A percentile compares a stretch with the other conserved stretches of the same genome.
Conservation (phyloP, 2,888 invertebrate species). For the Pandemis corylana region DNA sequence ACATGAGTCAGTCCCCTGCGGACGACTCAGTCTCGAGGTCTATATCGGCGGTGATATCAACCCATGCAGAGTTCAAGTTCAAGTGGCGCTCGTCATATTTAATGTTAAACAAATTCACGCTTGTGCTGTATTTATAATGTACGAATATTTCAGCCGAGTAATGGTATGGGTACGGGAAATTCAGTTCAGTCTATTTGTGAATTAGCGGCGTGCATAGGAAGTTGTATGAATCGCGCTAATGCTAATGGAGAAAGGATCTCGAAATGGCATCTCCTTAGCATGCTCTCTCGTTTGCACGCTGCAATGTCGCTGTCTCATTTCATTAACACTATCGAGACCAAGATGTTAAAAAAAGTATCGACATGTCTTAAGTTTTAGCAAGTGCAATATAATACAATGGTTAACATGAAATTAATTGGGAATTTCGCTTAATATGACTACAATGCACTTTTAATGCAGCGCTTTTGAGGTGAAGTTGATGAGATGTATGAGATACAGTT, state of each 20-base stretch:
- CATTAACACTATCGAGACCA: no score
- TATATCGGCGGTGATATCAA: slow-evolving; percentile 17
- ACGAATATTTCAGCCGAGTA: slow-evolving; percentile 29
- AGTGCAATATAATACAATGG: no score
- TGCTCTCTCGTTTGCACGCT: no score
- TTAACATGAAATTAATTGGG: no score
- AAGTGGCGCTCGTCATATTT: slow-evolving; percentile 14
- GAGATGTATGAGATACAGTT: slow-evolving; percentile 2
- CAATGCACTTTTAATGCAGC: not conserved
- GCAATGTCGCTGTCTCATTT: no score
- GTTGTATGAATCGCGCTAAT: not conserved
- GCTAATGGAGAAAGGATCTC: not conserved
- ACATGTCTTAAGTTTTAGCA: no score
- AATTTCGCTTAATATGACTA: not conserved
- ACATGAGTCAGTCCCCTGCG: slow-evolving; percentile 34
- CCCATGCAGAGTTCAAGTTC: slow-evolving; percentile 34
- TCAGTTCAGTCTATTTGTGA: not conserved
- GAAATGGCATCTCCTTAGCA: not conserved
- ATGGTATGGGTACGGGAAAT: slow-evolving; percentile 16
- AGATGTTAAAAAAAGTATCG: no score
- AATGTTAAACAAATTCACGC: slow-evolving; percentile 24
- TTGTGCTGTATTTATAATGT: slow-evolving; percentile 34
- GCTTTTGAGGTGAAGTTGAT: not conserved
- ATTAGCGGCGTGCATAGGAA: not conserved
- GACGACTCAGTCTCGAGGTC: slow-evolving; percentile 24